Evolutionary conservation across 2,888 invertebrate genomes (phyloP).

Genomic region (Ceramica pisi): DNA sequence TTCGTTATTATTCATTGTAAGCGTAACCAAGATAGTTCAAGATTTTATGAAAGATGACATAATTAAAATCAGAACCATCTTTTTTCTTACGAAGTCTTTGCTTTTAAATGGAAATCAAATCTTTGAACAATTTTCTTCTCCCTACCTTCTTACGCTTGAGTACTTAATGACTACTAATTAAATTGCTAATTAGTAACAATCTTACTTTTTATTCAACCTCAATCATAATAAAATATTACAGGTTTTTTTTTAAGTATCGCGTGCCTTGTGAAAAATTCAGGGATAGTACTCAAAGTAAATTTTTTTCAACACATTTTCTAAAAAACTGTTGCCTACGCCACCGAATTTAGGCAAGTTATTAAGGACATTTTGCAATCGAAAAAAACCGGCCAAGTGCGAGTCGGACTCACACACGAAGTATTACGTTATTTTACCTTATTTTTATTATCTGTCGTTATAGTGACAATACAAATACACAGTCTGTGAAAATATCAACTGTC

Average conservation of each 20-base stretch:
- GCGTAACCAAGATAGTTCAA: background rate
- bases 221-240: constrained; percentile 37
- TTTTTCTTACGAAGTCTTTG: constrained; percentile 19
- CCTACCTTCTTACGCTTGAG: constrained; percentile 25
- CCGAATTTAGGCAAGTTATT: too few relatives aligned
- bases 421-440: too few relatives aligned
- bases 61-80: constrained; percentile 25
- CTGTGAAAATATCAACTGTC: too few relatives aligned
- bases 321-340: too few relatives aligned
- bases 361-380: too few relatives aligned
- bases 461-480: too few relatives aligned
- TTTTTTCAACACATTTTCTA: too few relatives aligned
- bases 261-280: background rate
- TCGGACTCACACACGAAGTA: too few relatives aligned
- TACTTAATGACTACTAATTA: constrained; percentile 43
- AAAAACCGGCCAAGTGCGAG: too few relatives aligned
- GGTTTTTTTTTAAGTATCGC: background rate
- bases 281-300: too few relatives aligned
- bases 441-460: too few relatives aligned
- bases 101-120: constrained; percentile 39
- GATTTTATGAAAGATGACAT: background rate
- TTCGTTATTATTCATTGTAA: background rate
- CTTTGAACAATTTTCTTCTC: constrained; percentile 33
- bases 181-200: constrained; percentile 43
- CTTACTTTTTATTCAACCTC: constrained; percentile 32